Conservation (phyloP, 2,888 invertebrate species). For the Parnassius mnemosyne region DNA sequence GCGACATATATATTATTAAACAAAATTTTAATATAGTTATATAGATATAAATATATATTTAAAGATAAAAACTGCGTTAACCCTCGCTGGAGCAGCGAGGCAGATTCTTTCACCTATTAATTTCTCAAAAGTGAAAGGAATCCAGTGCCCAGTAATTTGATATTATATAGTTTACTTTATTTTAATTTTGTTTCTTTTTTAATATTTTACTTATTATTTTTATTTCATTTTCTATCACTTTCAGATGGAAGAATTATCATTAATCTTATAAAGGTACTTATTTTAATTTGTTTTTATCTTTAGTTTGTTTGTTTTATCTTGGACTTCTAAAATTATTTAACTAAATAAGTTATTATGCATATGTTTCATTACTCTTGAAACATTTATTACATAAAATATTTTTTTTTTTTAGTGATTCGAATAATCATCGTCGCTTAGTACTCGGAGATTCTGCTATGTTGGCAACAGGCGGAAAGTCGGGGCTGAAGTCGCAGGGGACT, state of each 20-base stretch:
- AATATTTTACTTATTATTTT: background rate
- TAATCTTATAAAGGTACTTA: background rate
- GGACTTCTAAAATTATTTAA: background rate
- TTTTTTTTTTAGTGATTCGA: slow-evolving; percentile 87
- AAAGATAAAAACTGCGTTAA: too few relatives aligned
- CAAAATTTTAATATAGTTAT: too few relatives aligned
- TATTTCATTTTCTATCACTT: background rate
- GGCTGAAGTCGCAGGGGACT: slow-evolving; percentile 92
- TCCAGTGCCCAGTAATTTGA: too few relatives aligned
- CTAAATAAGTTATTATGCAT: background rate
- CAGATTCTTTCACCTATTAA: too few relatives aligned
- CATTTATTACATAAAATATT: background rate
- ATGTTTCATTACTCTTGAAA: background rate
- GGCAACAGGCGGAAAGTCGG: slow-evolving; percentile 87
- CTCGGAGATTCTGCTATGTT: slow-evolving; percentile 96
- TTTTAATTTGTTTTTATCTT: background rate
- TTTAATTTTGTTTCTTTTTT: background rate
- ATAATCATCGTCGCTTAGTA: slow-evolving; percentile 92
- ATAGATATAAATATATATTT: too few relatives aligned
- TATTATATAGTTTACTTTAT: too few relatives aligned
- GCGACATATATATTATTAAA: too few relatives aligned
- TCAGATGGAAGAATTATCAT: background rate
- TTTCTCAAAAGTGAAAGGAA: too few relatives aligned
- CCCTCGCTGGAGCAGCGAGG: too few relatives aligned
- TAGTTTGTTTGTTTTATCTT: too few relatives aligned